Conservation (phyloP, 2,888 invertebrate genomes). For the Hermaeophaga mercurialis region DNA sequence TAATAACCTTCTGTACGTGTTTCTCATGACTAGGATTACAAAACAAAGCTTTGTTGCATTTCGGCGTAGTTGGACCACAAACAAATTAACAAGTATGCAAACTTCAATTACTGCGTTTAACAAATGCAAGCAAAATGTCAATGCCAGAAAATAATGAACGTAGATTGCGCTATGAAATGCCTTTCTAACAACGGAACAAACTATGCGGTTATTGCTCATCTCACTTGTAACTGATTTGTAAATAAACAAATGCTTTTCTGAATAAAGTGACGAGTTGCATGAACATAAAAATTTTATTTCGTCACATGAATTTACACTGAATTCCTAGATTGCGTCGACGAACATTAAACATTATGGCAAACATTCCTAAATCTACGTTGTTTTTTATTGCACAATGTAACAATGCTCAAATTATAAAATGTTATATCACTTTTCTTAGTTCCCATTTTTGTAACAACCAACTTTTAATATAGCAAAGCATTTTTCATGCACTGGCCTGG, state of each 20-base stretch:
- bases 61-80: conserved; percentile 25
- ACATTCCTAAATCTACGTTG: no score
- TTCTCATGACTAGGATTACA: conserved; percentile 36
- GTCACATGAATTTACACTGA: neutral
- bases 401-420: no score
- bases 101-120: conserved; percentile 27
- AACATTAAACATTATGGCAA: no score
- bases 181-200: neutral
- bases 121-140: conserved; percentile 24
- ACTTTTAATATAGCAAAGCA: no score
- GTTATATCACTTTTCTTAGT: no score
- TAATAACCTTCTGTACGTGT: conserved; percentile 36
- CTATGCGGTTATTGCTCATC: neutral
- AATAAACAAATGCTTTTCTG: neutral
- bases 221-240: neutral
- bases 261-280: neutral
- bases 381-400: no score
- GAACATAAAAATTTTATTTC: neutral
- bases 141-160: conserved; percentile 20
- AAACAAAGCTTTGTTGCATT: conserved; percentile 29
- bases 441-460: no score
- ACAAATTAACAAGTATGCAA: conserved; percentile 31
- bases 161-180: conserved; percentile 4
- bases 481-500: no score
- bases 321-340: no score